phyloP scores from a whole-genome alignment of 2,797 vertebrate genomes.

The Cyclopterus lumpus region DNA sequence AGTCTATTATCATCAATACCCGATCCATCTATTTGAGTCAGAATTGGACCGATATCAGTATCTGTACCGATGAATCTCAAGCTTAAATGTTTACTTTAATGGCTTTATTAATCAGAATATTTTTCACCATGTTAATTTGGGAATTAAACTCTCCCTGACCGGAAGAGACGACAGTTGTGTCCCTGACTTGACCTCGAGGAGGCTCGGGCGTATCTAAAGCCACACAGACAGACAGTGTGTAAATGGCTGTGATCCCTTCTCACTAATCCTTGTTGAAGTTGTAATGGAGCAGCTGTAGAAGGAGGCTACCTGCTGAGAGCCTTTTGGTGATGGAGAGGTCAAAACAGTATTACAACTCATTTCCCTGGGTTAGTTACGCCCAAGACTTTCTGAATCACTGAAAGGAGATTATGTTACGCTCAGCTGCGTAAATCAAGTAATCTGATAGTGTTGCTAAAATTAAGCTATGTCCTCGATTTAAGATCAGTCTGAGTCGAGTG shows the following conservation, averaged over 20 bases:
- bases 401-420: slow-evolving; percentile 54
- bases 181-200: slow-evolving; percentile 27
- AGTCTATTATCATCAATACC: neutral
- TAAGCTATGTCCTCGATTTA: slow-evolving; percentile 29
- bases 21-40: neutral
- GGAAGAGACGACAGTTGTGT: neutral
- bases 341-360: slow-evolving; percentile 30
- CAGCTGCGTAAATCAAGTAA: slow-evolving; percentile 62
- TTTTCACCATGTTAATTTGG: neutral
- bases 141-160: neutral
- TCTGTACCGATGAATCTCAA: neutral
- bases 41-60: neutral
- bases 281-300: slow-evolving; percentile 33
- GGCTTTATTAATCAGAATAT: neutral
- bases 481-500: slow-evolving; percentile 39
- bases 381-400: slow-evolving; percentile 35
- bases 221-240: slow-evolving; percentile 26
- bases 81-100: neutral
- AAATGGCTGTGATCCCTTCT: slow-evolving; percentile 36
- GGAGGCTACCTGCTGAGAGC: slow-evolving; percentile 51
- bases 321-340: slow-evolving; percentile 15
- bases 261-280: slow-evolving; percentile 48
- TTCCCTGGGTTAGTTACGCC: slow-evolving; percentile 26
- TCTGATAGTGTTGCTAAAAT: slow-evolving; percentile 58
- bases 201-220: slow-evolving; percentile 1